Base-by-base conservation (phyloP, 2,113 vertebrate genomes). In the Lampris megalopsis region DNA sequence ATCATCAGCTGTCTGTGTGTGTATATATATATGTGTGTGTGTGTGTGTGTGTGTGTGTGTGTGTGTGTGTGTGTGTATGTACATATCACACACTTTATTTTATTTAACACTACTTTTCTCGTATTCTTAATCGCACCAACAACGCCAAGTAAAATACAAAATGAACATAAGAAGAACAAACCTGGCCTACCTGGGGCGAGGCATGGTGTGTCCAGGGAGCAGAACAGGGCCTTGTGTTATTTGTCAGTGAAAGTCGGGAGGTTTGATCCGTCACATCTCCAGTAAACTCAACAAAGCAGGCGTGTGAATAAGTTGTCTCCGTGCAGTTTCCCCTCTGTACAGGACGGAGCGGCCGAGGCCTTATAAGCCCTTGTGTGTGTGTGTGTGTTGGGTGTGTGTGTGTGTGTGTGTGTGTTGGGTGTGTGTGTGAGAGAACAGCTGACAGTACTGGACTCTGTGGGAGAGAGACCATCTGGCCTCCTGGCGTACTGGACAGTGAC, bases 391-490 rank as follows among this genome's bases (percentile, higher is more conserved):
- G 82, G 84, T 43, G 73, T 43, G 59, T 76, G n/a, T 71, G 76
- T 82, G 68, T 77, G 63, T 81, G 81, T 84, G 84, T 43, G 73
- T 43, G 59, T 76, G 11, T 68, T 73, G 80, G 65, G 63, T 81
- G 81, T 84, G 84, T 43, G 73, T 43, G 59, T 76, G n/a, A 68
- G 76, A 80, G 68, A 87, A 71, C 81, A 86, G 85, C 89, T 86
- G 89, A 87, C 71, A 48, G 59, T 9, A 73, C 70, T 80, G 41
- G 72, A 81, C 74, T 82, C 62, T 81, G 62, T 45, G 84, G 71
- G 84, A 81, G 72, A 53, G 66, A 42, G 72, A 70, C 86, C 86
- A 87, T 88, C 91, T 92, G 88, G 73, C 75, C 68, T 57, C n/a
- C 6, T 43, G 7, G 62, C 24, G 62, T 64, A 45, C 62, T 49